A percentile compares a stretch with the other conserved stretches of the same genome.
Conservation (phyloP, 2,113 vertebrate species). For the Otis tarda region DNA sequence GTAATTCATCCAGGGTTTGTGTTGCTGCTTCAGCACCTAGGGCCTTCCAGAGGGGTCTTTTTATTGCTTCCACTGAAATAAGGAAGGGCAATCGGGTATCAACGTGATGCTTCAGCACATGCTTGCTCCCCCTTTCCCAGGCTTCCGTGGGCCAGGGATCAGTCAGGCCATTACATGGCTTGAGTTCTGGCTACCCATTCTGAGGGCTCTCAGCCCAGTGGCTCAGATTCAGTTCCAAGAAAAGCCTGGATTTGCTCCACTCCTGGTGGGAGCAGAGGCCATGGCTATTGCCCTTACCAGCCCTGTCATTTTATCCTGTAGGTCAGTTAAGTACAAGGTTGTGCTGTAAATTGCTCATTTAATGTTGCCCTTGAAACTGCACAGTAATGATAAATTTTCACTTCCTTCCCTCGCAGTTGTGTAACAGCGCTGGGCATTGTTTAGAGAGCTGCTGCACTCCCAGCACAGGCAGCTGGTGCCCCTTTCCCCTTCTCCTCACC, state of each 20-base stretch:
- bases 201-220: background rate
- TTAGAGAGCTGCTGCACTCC: background rate
- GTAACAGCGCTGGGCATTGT: conserved; percentile 13
- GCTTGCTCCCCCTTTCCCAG: background rate
- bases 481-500: background rate
- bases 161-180: background rate
- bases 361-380: conserved; percentile 37
- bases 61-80: background rate
- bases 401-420: conserved; percentile 60
- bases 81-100: background rate
- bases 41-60: background rate
- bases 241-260: background rate
- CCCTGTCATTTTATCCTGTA: background rate
- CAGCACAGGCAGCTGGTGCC: background rate
- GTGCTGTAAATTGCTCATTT: conserved; percentile 11
- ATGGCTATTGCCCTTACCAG: background rate
- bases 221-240: background rate
- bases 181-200: background rate
- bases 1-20: background rate
- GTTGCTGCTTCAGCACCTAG: background rate
- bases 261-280: background rate
- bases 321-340: background rate
- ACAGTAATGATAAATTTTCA: conserved; percentile 36
- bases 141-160: background rate
- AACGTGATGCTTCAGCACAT: background rate